Base-by-base conservation (phyloP, 2,888 invertebrate species). In the Caenorhabditis sulstoni region DNA sequence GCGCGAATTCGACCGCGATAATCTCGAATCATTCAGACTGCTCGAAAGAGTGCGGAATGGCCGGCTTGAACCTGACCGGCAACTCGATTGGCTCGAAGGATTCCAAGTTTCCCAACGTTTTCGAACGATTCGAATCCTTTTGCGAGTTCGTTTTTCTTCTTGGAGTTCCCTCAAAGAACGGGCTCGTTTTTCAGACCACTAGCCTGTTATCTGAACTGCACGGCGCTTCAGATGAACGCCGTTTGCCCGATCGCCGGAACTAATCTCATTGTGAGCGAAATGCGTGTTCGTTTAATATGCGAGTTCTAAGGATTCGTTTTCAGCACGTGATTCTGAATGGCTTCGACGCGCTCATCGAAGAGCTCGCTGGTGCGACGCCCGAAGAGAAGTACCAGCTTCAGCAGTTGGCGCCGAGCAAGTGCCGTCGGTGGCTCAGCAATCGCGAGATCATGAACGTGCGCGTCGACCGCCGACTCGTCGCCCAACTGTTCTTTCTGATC, bases 191-290 rank as follows among this genome's bases (percentile, higher is more conserved):
- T 20, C 66, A 57, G 67, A 35, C 68, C 68, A 12, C 22, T 70
- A 0, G 59, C 41, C 5, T 70, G 68, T 35, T 61, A 23, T 45
- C 14, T 70, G 35, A 61, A 61, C n/a, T 70, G 68, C 35, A 70
- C 68, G 0, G 39, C 59, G 20, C 18, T 41, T 8, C 41, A 53
- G 8, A 52, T 70, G 44, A 70, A 70, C 49, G 44, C 9, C 5
- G 52, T 44, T 35, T 70, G 68, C n/a, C 68, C 68, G 14, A 70
- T 59, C 1, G 52, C 52, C 50, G 68, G 68, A 18, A 23, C 68
- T 0, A 35, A 50, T 39, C 20, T 70, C 4, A 53, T 70, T n/a
- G 68, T 68, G 29, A 29, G 29, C 29, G 29, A 7, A 7, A 29
- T 5, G 7, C 29, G 7, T 29, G 7, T 3, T 29, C 4, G 7